Evolutionary conservation across 2,113 vertebrate species (phyloP), one percentile per base, ranked within the genome.

Genomic region (Nothocercus nigrocapillus): DNA sequence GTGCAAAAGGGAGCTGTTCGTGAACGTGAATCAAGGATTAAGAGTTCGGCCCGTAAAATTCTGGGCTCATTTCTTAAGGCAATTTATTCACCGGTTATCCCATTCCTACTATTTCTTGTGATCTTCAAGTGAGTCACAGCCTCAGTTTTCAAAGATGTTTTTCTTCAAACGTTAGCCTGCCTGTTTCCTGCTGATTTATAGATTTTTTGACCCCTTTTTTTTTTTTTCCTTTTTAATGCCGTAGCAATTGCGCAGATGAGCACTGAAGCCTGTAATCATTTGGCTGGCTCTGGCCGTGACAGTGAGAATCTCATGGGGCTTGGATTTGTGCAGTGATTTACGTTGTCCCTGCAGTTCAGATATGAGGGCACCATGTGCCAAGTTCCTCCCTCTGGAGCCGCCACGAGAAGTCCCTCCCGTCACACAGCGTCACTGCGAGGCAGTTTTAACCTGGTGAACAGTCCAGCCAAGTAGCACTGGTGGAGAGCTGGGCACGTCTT

Each of bases 361-460:
- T 3, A 3, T 5, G 32, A 58, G 76, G 0, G 1, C 67, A 19
- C 20, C 27, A 68, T 5, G 0, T 21, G 25, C 79, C 74, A 59
- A 3, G 2, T 6, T 36, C 63, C 53, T 69, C 0, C 1, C 2
- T 40, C 8, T 64, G 1, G 0, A 6, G 24, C 56, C 34, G 44
- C 77, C 17, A 28, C 27, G 8, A 38, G 49, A 9, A 28, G 19
- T 19, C 38, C 38, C 36, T n/a, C 61, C 75, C 0, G 0, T 10
- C 38, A 51, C 78, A 30, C 32, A 63, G 40, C 1, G 0, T 9
- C 11, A 6, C 70, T 28, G 70, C 13, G 5, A 45, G 47, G 49
- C 54, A 20, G 28, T 34, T 75, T 27, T 36, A 4, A 59, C 5
- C 28, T 68, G 28, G 51, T 85, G 54, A 66, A 8, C 8, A 11